Evolutionary conservation across 2,888 invertebrate species (phyloP), one percentile per base, ranked within the genome.

Genomic region (Nematopogon swammerdamellus): DNA sequence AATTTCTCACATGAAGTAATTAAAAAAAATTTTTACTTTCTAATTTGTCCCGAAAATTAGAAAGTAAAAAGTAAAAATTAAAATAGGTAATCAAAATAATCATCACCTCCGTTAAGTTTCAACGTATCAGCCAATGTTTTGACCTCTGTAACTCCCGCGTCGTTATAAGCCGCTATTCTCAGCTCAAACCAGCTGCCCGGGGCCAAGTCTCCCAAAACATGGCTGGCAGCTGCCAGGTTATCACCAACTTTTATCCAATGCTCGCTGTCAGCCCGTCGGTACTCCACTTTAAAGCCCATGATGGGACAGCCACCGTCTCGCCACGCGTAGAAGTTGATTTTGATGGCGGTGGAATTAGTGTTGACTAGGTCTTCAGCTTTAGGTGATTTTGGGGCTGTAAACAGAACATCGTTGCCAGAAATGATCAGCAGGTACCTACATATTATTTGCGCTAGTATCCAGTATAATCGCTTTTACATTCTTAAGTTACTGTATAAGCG

Each of bases 281-380:
- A 87, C 52, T 91, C 89, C 19, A 89, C 83, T 8, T 84, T 81
- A 62, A 89, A 90, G 52, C 88, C 87, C 1, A 84, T 80, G 57
- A 93, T 87, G 0, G 90, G 86, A 63, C 93, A 94, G 43, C 91
- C 91, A 1, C 89, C 88, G 58, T 88, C 88, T 18, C 88, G 85
- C 92, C 92, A 93, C 6, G 88, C 85, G 48, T 86, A 84, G 54
- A 93, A 80, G 61, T 90, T 88, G 17, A 93, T 79, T 48, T 87
- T 82, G 17, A 89, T 86, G 1, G 88, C 88, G 0, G 92, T 91
- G 0, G 88, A 85, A 63, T 92, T 93, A 53, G 88, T 82, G 45
- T 85, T 80, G 2, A 92, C 77, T 25, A 92, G 83, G 55, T 88
- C 86, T 53, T 87, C 85, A 30, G 87, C 84, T 51, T 84, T 83